Conservation (phyloP, 35 echinoderm and acorn worm species). For the Diadema setosum region DNA sequence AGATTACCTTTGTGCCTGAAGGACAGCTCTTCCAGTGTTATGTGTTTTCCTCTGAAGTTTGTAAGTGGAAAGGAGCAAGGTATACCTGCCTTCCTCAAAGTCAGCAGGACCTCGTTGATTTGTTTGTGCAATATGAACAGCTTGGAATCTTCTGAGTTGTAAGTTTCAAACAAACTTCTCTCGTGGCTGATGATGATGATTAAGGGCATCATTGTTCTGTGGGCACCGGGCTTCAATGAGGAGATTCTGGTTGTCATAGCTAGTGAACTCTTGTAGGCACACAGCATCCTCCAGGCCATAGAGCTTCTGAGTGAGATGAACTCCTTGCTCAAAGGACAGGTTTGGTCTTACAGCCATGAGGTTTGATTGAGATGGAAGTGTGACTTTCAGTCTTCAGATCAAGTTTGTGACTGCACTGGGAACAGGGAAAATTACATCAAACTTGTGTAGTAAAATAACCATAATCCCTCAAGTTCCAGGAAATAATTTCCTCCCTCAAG, state of each 20-base stretch:
- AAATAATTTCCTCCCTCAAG: too few species aligned
- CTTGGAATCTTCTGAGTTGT: neutral
- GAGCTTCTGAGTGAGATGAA: neutral
- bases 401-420: too few species aligned
- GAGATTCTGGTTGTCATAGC: neutral
- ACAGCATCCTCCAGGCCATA: neutral
- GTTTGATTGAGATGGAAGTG: too few species aligned
- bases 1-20: neutral
- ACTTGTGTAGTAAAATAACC: too few species aligned
- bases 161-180: neutral
- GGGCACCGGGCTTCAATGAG: neutral
- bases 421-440: too few species aligned
- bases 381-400: too few species aligned
- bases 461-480: too few species aligned
- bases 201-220: neutral
- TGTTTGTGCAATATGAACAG: neutral
- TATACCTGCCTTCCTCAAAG: neutral
- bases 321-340: neutral
- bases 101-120: neutral
- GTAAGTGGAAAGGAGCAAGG: neutral
- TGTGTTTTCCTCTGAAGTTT: neutral
- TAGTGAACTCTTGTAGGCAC: neutral
- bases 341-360: too few species aligned
- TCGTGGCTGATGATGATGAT: neutral
- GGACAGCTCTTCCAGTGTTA: neutral